phyloP scores from a whole-genome alignment of 2,888 invertebrate species.

The Orthosia gracilis region DNA sequence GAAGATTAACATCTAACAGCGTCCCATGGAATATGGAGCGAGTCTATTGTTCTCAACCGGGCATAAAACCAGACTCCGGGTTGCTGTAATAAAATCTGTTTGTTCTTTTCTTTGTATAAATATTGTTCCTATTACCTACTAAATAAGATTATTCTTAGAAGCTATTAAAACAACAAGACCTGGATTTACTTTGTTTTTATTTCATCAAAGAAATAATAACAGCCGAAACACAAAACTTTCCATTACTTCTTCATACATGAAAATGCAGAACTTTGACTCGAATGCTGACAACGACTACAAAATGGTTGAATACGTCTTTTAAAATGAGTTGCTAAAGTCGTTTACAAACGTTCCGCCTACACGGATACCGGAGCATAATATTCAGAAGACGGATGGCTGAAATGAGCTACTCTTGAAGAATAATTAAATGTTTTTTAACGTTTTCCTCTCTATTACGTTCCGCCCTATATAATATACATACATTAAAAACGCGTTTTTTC shows the following conservation, averaged over 20 bases:
- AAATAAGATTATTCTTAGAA: not conserved
- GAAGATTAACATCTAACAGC: not conserved
- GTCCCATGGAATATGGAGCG: not conserved
- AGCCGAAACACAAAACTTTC: not conserved
- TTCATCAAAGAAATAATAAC: constrained; percentile 12
- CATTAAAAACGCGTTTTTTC: too few relatives aligned
- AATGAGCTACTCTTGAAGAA: too few relatives aligned
- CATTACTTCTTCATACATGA: constrained; percentile 14
- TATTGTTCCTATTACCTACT: not conserved
- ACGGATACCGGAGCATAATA: not conserved
- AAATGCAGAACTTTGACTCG: constrained; percentile 27
- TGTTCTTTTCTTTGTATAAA: not conserved
- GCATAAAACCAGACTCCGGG: not conserved
- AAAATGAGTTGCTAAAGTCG: constrained; percentile 13
- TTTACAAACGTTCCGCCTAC: constrained; percentile 10
- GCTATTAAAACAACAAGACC: constrained; percentile 17
- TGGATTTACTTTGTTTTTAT: constrained; percentile 5
- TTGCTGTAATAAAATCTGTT: not conserved
- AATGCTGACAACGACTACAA: not conserved
- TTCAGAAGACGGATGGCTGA: not conserved
- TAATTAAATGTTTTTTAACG: too few relatives aligned
- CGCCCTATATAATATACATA: too few relatives aligned
- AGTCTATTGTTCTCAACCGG: not conserved
- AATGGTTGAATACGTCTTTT: constrained; percentile 22
- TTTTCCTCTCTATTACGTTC: too few relatives aligned